These are phyloP conservation scores for Phenganax stokvisi DNA, from an alignment of 92 coral and sea anemone species.

Conservation along the genomic window DNA sequence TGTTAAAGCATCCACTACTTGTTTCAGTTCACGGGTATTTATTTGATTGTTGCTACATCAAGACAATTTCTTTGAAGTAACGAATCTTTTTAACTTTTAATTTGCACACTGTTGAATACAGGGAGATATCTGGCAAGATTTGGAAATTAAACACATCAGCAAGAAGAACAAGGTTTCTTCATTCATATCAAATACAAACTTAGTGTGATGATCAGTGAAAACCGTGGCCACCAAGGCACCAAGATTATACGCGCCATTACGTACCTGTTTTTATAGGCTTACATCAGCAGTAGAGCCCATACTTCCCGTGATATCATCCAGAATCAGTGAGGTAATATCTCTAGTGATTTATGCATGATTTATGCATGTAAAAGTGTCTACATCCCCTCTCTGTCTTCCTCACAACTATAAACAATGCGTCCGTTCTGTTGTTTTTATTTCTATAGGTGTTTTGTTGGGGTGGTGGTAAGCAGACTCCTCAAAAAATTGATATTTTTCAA, in stretches of 20 bases:
- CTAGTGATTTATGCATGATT: background rate
- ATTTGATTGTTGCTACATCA: background rate
- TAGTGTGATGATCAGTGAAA: background rate
- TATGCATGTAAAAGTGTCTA: too few species aligned
- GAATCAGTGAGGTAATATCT: conserved; percentile 69
- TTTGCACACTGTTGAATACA: conserved; percentile 26
- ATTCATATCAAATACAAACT: too few species aligned
- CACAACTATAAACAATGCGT: background rate
- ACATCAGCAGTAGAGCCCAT: conserved; percentile 30
- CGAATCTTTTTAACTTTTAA: background rate
- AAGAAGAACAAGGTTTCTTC: conserved; percentile 68
- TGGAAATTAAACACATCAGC: conserved; percentile 91
- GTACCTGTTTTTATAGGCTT: conserved; percentile 30
- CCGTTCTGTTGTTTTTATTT: background rate
- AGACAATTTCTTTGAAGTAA: background rate
- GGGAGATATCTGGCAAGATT: conserved; percentile 91
- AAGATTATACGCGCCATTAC: conserved; percentile 9
- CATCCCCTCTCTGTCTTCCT: background rate
- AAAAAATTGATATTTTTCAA: conserved; percentile 78
- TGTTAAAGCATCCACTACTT: conserved; percentile 59
- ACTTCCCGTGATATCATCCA: conserved; percentile 81
- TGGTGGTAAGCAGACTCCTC: conserved; percentile 97
- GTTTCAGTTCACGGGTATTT: conserved; percentile 66
- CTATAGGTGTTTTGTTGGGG: conserved; percentile 90
- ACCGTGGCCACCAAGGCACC: background rate